Base-by-base conservation (phyloP, 2,113 vertebrate genomes). In the Campylomormyrus tamandua region DNA sequence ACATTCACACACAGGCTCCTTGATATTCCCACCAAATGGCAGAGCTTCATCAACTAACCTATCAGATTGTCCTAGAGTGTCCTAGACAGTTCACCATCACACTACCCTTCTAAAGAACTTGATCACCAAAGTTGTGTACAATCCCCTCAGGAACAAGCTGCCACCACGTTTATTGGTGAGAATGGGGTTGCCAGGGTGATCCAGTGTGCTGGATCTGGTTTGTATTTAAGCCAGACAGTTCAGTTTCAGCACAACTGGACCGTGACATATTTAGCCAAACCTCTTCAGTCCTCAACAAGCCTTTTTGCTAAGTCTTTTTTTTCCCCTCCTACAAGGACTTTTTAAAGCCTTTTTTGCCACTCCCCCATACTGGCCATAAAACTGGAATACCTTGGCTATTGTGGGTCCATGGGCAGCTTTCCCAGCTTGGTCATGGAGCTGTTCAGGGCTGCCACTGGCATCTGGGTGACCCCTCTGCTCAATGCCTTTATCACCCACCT, bases 221-320 rank as follows among this genome's bases (percentile, higher is more conserved):
- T 80, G 74, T 42, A 80, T 80, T 80, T 80, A 80, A 80, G 74
- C 13, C 74, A 80, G 35, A 42, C 74, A 80, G 74, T 80, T 80
- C 31, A 80, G 35, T 80, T 77, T 77, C 70, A 77, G 31, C 70
- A 80, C 31, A 35, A 80, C 35, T 80, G 74, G 13, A 80, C 31
- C 35, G 9, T 17, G 31, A 13, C 31, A 77, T 77, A 39, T 77
- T 77, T 77, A 17, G 70, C 27, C 31, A 77, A 80, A 80, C 1
- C 74, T 80, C 39, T 80, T 80, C 31, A 42, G 74, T 80, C 74
- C 74, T 42, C 31, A 80, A 80, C 35, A 80, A 39, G 74, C 74
- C 74, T 80, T 42, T 77, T 42, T 42, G 31, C 35, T 5, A 42
- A 19, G 35, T n/a, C 13, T 74, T 80, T 80, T 77, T 42, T 42